A percentile compares a stretch with the other conserved stretches of the same genome.
These are phyloP conservation scores for Tachypleus tridentatus DNA, from an alignment of 1,140 invertebrate species.

Conservation along the genomic window DNA sequence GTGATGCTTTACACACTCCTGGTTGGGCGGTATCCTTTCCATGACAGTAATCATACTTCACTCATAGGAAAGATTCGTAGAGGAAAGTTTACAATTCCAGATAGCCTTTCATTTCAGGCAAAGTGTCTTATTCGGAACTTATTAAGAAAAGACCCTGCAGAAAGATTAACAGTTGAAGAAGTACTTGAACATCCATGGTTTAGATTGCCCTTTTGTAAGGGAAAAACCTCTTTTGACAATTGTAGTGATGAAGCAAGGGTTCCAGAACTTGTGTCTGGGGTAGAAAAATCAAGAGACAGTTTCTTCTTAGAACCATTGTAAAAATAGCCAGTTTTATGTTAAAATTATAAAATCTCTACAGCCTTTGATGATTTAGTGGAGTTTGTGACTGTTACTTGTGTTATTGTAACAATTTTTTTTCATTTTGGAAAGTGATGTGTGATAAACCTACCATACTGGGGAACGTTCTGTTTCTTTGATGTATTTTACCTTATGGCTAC, in stretches of 20 bases:
- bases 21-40: slow-evolving; percentile 91
- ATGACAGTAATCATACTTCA: slow-evolving; percentile 36
- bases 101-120: slow-evolving; percentile 66
- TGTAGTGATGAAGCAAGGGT: neutral
- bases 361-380: too few species aligned
- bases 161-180: slow-evolving; percentile 69
- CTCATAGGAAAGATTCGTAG: slow-evolving; percentile 39
- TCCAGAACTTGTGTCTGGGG: too few species aligned
- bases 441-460: too few species aligned
- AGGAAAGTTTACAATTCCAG: slow-evolving; percentile 75
- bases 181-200: slow-evolving; percentile 77
- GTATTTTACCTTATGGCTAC: too few species aligned
- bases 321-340: too few species aligned
- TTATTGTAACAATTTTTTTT: too few species aligned
- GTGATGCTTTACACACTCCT: slow-evolving; percentile 94
- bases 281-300: too few species aligned
- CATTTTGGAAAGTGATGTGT: too few species aligned
- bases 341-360: too few species aligned
- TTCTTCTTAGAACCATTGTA: too few species aligned
- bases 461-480: too few species aligned
- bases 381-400: too few species aligned
- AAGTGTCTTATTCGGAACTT: slow-evolving; percentile 74
- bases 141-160: slow-evolving; percentile 66
- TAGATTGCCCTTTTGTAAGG: neutral
- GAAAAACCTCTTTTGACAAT: neutral